These are phyloP conservation scores for Agrochola lota DNA, from an alignment of 2,888 invertebrate species.

Conservation along the genomic window DNA sequence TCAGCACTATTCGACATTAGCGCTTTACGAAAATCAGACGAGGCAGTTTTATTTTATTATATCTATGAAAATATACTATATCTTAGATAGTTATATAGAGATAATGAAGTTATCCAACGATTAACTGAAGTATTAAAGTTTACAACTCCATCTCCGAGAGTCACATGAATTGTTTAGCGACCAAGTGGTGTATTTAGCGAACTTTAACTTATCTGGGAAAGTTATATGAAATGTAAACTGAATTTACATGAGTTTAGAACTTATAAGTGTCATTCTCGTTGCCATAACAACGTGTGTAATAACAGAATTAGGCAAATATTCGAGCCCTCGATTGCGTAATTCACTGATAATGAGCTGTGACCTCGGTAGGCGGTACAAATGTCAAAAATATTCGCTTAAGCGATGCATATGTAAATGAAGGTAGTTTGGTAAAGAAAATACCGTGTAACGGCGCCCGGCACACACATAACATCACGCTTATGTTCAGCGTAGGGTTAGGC, in stretches of 20 bases:
- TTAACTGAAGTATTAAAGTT: not conserved
- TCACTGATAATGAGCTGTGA: slow-evolving; percentile 62
- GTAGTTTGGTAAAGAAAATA: slow-evolving; percentile 10
- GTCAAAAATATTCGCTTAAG: slow-evolving; percentile 49
- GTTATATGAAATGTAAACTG: slow-evolving; percentile 53
- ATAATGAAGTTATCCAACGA: not conserved
- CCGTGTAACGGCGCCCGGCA: not conserved
- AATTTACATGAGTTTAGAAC: slow-evolving; percentile 21
- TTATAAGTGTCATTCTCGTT: slow-evolving; percentile 66
- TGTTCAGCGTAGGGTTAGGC: not conserved
- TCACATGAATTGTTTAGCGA: not conserved
- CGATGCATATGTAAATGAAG: slow-evolving; percentile 43
- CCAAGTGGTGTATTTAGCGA: not conserved
- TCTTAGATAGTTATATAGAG: too few species aligned
- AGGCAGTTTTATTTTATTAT: too few species aligned
- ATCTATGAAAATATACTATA: too few species aligned
- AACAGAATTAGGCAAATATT: slow-evolving; percentile 86
- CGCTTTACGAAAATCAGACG: too few species aligned
- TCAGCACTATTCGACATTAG: too few species aligned
- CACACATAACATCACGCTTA: not conserved
- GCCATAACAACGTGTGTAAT: slow-evolving; percentile 79
- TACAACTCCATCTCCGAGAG: not conserved
- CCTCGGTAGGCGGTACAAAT: slow-evolving; percentile 54
- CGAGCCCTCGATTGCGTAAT: slow-evolving; percentile 49
- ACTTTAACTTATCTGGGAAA: slow-evolving; percentile 2